These are phyloP conservation scores for Papilio helenus DNA, from an alignment of 1,140 invertebrate species.

Conservation along the genomic window DNA sequence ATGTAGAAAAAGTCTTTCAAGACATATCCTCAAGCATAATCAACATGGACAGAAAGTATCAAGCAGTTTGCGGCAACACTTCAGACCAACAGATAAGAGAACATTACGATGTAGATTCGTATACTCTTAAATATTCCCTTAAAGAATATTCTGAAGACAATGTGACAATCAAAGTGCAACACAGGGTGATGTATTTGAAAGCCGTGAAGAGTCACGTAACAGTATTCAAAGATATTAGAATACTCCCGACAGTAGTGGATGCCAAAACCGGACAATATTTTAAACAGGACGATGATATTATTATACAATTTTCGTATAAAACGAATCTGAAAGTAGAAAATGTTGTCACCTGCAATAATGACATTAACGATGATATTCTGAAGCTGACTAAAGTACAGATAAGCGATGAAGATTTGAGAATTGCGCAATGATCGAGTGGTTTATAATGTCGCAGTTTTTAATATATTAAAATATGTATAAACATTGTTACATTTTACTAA, in stretches of 20 bases:
- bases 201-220: constrained; percentile 5
- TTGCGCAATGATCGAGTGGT: background rate
- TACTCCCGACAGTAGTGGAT: constrained; percentile 35
- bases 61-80: background rate
- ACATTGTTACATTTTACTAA: too few relatives aligned
- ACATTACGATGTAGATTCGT: background rate
- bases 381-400: background rate
- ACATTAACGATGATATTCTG: background rate
- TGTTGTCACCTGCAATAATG: constrained; percentile 1
- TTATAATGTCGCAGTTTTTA: background rate
- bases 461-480: too few relatives aligned
- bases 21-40: background rate
- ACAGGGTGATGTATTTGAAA: constrained; percentile 40
- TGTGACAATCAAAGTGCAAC: constrained; percentile 37
- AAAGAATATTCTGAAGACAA: constrained; percentile 28
- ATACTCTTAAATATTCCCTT: constrained; percentile 29
- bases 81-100: constrained; percentile 7
- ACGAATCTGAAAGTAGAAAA: constrained; percentile 9
- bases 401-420: constrained; percentile 26
- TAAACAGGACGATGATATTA: constrained; percentile 11
- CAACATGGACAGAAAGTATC: background rate
- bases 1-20: background rate
- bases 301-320: constrained; percentile 21
- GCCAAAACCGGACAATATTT: background rate
- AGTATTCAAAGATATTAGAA: constrained; percentile 21